Base-by-base conservation (phyloP, 2,113 vertebrate species). In the Alethe castanea region DNA sequence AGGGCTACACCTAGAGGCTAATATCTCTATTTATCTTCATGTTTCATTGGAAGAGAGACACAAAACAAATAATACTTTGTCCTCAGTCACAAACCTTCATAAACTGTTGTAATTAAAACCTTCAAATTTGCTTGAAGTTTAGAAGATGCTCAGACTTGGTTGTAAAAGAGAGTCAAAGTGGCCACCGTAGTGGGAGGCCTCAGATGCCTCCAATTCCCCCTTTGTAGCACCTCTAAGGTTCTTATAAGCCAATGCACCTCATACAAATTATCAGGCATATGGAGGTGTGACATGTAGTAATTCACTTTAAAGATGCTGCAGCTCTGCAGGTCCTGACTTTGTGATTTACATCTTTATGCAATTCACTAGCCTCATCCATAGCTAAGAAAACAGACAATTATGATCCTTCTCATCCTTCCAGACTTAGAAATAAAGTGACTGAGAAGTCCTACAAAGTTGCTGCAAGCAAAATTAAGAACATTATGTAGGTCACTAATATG, bases 181-280 rank as follows among this genome's bases (percentile, higher is more conserved):
- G 14, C 12, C 8, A 13, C 28, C 56, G 69, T n/a, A 3, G 53
- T 20, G 22, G 44, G 29, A 89, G 17, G 36, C 14, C 17, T 90
- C 48, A 67, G 33, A 18, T 9, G 5, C 57, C 31, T 94, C 61
- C n/a, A 61, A 2, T 45, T 83, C 31, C 42, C 65, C 19, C 38
- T 48, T 61, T 40, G 35, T 12, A 35, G 23, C 62, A 59, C 23
- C 26, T 52, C 24, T 14, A 13, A 42, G n/a, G 29, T 33, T 65
- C 26, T 62, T 14, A 19, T 3, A 4, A 81, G 33, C 28, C 20
- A 14, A 14, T 0, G 0, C 4, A 42, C 26, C 26, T 60, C 1
- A 0, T 19, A 19, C 10, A 61, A 82, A 65, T 53, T 8, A n/a
- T 16, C 70, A 53, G 8, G 11, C 8, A 19, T 2, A 11, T 3